Evolutionary conservation across 1,140 invertebrate species (phyloP).

Genomic region (Geopemphigus sp.): DNA sequence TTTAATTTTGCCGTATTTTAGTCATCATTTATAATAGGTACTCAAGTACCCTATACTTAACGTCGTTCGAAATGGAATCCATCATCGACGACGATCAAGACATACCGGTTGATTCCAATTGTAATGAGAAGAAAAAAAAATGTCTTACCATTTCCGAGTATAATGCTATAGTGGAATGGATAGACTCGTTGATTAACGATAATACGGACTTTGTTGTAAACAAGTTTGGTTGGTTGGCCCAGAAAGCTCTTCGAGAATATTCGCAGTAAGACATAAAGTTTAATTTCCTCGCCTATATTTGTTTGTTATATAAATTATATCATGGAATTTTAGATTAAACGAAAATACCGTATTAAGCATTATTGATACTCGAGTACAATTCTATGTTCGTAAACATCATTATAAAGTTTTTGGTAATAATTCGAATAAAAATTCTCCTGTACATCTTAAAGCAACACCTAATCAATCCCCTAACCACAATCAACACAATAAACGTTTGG

Average conservation of each 20-base stretch:
- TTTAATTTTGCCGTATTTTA: too few species aligned
- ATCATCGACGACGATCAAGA: not conserved
- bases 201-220: not conserved
- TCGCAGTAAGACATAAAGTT: not conserved
- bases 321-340: not conserved
- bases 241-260: not conserved
- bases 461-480: not conserved
- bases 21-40: too few species aligned
- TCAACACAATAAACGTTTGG: not conserved
- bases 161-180: not conserved
- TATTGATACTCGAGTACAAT: not conserved
- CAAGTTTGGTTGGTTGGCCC: not conserved
- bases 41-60: not conserved
- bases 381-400: not conserved
- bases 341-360: slow-evolving; percentile 6
- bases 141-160: slow-evolving; percentile 1
- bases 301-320: not conserved
- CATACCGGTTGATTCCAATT: too few species aligned
- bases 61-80: not conserved
- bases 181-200: not conserved
- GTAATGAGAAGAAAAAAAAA: not conserved
- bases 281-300: too few species aligned
- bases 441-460: not conserved
- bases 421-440: not conserved
- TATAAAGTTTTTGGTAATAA: not conserved